Percentiles rank a stretch among this genome's conserved stretches.
phyloP scores from a whole-genome alignment of 1,140 invertebrate species.

The Zaprionus davidi region DNA sequence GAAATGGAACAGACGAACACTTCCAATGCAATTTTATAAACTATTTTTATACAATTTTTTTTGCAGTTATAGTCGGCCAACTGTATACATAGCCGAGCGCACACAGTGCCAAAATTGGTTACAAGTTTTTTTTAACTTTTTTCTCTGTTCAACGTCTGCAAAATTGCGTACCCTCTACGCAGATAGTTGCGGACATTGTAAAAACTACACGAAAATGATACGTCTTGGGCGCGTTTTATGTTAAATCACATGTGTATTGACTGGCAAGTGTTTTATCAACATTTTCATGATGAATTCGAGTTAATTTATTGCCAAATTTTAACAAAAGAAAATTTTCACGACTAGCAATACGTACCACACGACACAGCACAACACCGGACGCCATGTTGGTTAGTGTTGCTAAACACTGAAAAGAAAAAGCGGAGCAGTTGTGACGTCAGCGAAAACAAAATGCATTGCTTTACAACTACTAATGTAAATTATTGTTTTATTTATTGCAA shows the following conservation, averaged over 20 bases:
- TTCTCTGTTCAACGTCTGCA: constrained; percentile 48
- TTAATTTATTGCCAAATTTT: constrained; percentile 66
- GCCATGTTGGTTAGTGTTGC: constrained; percentile 58
- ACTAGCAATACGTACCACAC: constrained; percentile 74
- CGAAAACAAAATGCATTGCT: neutral
- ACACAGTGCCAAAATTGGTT: constrained; percentile 59
- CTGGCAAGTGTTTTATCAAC: constrained; percentile 50
- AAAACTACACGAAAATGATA: constrained; percentile 37
- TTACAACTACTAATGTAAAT: neutral
- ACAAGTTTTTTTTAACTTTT: constrained; percentile 60
- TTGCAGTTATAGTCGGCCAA: constrained; percentile 69
- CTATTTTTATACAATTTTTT: constrained; percentile 76
- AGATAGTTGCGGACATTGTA: constrained; percentile 47
- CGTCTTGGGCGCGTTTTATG: constrained; percentile 23
- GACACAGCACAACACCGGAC: constrained; percentile 76
- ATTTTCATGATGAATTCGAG: constrained; percentile 58
- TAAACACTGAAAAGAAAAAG: constrained; percentile 15
- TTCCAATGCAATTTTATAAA: constrained; percentile 60
- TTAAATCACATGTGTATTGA: constrained; percentile 30
- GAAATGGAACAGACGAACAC: constrained; percentile 28
- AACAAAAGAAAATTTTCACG: constrained; percentile 69
- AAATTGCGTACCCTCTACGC: constrained; percentile 65
- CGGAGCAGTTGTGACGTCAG: constrained; percentile 27
- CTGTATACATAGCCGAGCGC: constrained; percentile 59
- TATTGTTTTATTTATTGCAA: neutral